These are phyloP conservation scores for Bufo bufo DNA, from an alignment of 2,113 vertebrate genomes.

Conservation along the genomic window DNA sequence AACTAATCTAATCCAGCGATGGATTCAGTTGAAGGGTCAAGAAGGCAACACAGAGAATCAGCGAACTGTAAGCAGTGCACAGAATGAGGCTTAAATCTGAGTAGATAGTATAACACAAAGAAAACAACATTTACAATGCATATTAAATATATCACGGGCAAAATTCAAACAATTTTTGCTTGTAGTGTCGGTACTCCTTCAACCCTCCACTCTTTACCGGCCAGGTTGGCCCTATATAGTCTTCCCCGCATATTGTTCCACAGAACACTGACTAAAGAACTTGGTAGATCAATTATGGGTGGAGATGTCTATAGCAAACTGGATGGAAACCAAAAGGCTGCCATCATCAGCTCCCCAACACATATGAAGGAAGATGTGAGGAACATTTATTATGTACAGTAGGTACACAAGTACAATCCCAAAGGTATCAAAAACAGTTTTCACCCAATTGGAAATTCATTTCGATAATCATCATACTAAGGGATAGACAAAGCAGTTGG, in stretches of 20 bases:
- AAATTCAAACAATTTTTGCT: no score
- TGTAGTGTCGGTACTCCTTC: no score
- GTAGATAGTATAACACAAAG: neutral
- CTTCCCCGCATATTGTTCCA: no score
- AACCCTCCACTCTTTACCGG: neutral
- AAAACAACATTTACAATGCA: neutral
- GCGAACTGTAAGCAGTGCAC: neutral
- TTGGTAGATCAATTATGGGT: neutral
- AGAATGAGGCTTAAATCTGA: neutral
- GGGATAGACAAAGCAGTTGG: neutral
- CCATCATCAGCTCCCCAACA: neutral
- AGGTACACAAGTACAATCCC: no score
- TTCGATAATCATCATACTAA: neutral
- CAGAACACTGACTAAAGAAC: neutral
- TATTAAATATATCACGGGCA: neutral
- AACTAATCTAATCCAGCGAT: constrained; percentile 48
- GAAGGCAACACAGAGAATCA: neutral
- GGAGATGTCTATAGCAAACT: no score
- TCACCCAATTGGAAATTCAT: neutral
- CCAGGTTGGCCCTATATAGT: neutral
- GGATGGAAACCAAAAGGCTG: neutral
- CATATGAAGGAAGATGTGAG: no score
- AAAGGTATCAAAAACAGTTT: no score
- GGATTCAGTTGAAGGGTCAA: constrained; percentile 35
- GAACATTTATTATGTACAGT: no score